These are phyloP conservation scores for Drosophila quinaria DNA, from an alignment of 2,888 invertebrate genomes.

Conservation along the genomic window DNA sequence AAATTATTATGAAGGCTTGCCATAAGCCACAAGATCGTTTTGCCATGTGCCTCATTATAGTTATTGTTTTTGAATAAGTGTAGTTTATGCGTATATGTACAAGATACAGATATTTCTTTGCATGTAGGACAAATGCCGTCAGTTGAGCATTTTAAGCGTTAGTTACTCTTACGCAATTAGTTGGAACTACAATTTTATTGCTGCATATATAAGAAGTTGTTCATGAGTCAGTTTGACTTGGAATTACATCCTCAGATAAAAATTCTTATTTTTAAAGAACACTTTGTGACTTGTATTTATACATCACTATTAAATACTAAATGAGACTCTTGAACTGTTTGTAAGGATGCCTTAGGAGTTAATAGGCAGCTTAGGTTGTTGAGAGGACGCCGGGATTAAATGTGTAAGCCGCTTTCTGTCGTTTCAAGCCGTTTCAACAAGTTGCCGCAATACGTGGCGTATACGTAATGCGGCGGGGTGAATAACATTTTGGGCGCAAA, in stretches of 20 bases:
- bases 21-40: constrained; percentile 49
- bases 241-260: no score
- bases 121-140: constrained; percentile 36
- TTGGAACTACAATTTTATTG: not conserved
- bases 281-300: no score
- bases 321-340: constrained; percentile 18
- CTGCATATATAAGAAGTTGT: not conserved
- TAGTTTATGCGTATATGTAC: constrained; percentile 12
- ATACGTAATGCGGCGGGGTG: constrained; percentile 74
- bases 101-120: constrained; percentile 17
- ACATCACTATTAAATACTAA: constrained; percentile 6
- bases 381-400: constrained; percentile 29
- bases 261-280: no score
- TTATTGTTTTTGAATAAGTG: constrained; percentile 13
- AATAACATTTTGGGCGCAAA: constrained; percentile 66
- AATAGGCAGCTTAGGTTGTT: constrained; percentile 18
- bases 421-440: constrained; percentile 70
- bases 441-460: constrained; percentile 63
- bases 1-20: constrained; percentile 62
- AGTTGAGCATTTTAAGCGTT: constrained; percentile 41
- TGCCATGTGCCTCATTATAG: constrained; percentile 47
- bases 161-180: constrained; percentile 30
- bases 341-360: constrained; percentile 24
- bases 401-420: constrained; percentile 51
- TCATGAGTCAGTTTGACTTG: no score